Base-by-base conservation (phyloP, 2,888 invertebrate species). In the Tricholauxania praeusta region DNA sequence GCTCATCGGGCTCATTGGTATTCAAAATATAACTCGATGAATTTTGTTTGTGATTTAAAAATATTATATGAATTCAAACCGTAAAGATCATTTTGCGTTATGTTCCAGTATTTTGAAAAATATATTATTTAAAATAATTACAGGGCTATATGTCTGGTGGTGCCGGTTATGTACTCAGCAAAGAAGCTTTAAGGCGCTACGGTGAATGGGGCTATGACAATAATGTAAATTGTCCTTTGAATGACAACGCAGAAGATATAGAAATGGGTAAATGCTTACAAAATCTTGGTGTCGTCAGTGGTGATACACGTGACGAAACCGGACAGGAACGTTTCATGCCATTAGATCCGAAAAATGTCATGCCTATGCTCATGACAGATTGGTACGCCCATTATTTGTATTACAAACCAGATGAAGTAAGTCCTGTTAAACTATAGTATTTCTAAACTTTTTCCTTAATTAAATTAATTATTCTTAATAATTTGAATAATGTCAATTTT, bases 371-470 rank as follows among this genome's bases (percentile, higher is more conserved):
- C 76, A 91, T 92, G 79, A 90, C 89, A 51, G 95, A 94, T 84
- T 99, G 99, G 99, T 97, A 97, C 86, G 96, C 95, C 94, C 91
- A 92, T 81, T 97, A 97, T 86, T 94, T 96, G 78, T 98, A 92
- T 88, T 98, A 98, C 83, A 93, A 39, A 14, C 19, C 63, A 39
- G 7, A 28, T 63, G 39, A 63, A 17, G 63, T 19, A 28, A 22
- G 22, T 22, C 3, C 1, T 22, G 3, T 22, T 2, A 22, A 22
- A 22, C 22, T 22, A 22, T 22, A 3, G 22, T 3, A 22, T 22
- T 22, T 3, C 22, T 22, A 22, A 22, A 22, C 1, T 17, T 53
- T 53, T 1, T 53, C 5, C 14, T 53, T 1, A 51, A n/a, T 2
- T 51, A 3, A 51, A 51, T 51, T 12, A 15, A 15, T 3, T 51